Evolutionary conservation across 1,140 invertebrate genomes (phyloP).

Genomic region (Lysiphlebus fabarum): DNA sequence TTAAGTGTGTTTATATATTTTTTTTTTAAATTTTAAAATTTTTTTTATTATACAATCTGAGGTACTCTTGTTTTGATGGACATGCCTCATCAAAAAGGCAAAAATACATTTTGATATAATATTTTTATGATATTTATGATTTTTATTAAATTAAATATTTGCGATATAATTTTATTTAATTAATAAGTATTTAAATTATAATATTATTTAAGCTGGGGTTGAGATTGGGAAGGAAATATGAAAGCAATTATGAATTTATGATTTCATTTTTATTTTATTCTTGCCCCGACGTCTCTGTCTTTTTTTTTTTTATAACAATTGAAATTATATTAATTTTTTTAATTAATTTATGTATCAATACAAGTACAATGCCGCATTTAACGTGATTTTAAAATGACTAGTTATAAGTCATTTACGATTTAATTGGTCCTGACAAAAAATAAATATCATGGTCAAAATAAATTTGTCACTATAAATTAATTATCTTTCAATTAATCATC

Average conservation of each 20-base stretch:
- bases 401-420: conserved; percentile 31
- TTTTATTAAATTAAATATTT: background rate
- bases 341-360: conserved; percentile 1
- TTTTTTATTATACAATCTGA: conserved; percentile 25
- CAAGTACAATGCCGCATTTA: background rate
- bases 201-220: background rate
- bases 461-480: no score
- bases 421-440: conserved; percentile 37
- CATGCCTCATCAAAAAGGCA: conserved; percentile 7
- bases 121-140: background rate
- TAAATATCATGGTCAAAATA: conserved; percentile 9
- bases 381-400: conserved; percentile 28
- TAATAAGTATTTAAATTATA: no score
- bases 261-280: background rate
- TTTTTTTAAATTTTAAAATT: conserved; percentile 14
- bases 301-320: conserved; percentile 6
- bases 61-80: conserved; percentile 20
- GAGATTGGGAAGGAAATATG: no score
- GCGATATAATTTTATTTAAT: conserved; percentile 2
- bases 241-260: background rate
- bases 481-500: no score
- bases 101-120: background rate
- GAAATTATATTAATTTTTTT: conserved; percentile 3
- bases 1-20: conserved; percentile 7
- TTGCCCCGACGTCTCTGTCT: conserved; percentile 9